phyloP scores from a whole-genome alignment of 2,797 vertebrate species.

The Eupleurogrammus muticus region DNA sequence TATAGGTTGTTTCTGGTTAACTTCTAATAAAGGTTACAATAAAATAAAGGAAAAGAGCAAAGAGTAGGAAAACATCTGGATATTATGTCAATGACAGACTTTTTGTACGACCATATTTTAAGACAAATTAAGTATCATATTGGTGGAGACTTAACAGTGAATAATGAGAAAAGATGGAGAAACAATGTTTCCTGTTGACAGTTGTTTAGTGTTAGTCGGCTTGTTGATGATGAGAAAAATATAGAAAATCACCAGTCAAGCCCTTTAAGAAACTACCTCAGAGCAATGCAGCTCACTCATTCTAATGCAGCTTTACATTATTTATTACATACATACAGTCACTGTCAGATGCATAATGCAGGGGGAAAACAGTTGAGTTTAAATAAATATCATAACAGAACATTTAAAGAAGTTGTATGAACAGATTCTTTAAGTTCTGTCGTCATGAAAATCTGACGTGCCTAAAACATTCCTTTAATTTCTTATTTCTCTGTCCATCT shows the following conservation, averaged over 20 bases:
- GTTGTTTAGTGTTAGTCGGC: too few species aligned
- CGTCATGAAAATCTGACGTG: too few species aligned
- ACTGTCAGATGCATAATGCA: neutral
- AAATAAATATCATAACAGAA: neutral
- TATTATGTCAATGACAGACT: neutral
- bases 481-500: neutral
- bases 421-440: neutral
- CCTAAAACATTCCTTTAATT: neutral
- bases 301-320: neutral
- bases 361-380: neutral
- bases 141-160: too few species aligned
- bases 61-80: neutral
- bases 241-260: too few species aligned
- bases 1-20: neutral
- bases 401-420: neutral
- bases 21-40: neutral
- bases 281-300: too few species aligned
- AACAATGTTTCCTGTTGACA: too few species aligned
- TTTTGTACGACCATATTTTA: too few species aligned
- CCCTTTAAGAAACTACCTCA: too few species aligned
- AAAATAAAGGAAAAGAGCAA: too few species aligned
- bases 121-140: too few species aligned
- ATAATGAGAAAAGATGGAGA: too few species aligned
- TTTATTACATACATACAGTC: neutral
- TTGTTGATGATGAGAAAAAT: too few species aligned